Base-by-base conservation (phyloP, 1,140 invertebrate genomes). In the Ips typographus region DNA sequence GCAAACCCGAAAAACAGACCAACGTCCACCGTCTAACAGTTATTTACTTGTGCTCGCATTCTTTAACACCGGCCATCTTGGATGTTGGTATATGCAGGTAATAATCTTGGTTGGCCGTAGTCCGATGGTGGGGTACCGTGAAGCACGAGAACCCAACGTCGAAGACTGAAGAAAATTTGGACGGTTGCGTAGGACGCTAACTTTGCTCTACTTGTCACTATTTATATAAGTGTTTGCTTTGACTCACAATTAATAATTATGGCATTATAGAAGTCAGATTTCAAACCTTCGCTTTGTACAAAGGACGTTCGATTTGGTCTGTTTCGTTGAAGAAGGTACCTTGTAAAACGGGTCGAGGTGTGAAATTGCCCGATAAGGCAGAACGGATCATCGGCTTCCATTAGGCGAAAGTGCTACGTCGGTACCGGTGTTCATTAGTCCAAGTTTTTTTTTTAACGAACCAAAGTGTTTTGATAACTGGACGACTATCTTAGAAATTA, bases 31-130 rank as follows among this genome's bases (percentile, higher is more conserved):
- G 44, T 70, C 69, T 71, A 73, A 73, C 72, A 71, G 72, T 73
- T 71, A 73, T 73, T 73, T 73, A 71, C 65, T 73, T 65, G 64
- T 73, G 72, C 68, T 70, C 72, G 72, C 72, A 73, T 73, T 73
- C 72, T 73, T 73, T 62, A 71, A 67, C 68, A 53, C 68, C 72
- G 72, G 72, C 72, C 72, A 73, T 73, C 72, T 73, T 73, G 68
- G 68, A 65, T 67, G 69, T 71, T 68, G 66, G 72, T 71, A 73
- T 71, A 73, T 73, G 72, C 72, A 73, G 72, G 72, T 73, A 73
- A 68, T 67, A 70, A 63, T 61, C 70, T 69, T 41, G 61, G 69
- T 63, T 2, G 57, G 64, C 49, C 40, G 61, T 51, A 22, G 53
- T 4, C 47, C 38, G 56, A 8, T 51, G 5, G 57, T 53, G 57